A percentile compares a stretch with the other conserved stretches of the same genome.
Evolutionary conservation across 2,888 invertebrate species (phyloP).

Genomic region (Callimorpha dominula): DNA sequence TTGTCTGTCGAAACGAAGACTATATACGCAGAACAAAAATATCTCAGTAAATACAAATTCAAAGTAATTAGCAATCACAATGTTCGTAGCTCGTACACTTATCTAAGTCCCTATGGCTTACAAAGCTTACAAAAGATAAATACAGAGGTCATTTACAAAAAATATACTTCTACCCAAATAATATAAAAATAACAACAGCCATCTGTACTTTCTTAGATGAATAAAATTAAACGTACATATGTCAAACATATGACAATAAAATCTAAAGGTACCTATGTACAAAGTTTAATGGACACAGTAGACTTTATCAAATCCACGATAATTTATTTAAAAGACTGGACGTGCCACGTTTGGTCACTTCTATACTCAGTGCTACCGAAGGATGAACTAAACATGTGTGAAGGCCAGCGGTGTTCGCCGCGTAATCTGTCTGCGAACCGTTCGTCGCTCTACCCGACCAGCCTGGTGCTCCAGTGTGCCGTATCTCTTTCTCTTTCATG

Average conservation of each 20-base stretch:
- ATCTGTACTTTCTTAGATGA: slow-evolving; percentile 87
- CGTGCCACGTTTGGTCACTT: slow-evolving; percentile 80
- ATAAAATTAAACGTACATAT: slow-evolving; percentile 86
- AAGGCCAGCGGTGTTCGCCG: slow-evolving; percentile 59
- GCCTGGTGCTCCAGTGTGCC: slow-evolving; percentile 56
- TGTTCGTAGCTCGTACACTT: slow-evolving; percentile 84
- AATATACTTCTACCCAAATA: slow-evolving; percentile 87
- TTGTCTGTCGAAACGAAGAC: slow-evolving; percentile 81
- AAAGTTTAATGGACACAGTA: slow-evolving; percentile 74
- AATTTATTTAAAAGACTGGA: slow-evolving; percentile 71
- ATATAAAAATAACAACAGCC: slow-evolving; percentile 87
- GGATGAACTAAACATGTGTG: slow-evolving; percentile 60
- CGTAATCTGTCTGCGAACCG: slow-evolving; percentile 42
- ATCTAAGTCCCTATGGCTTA: slow-evolving; percentile 85
- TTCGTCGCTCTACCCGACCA: slow-evolving; percentile 32
- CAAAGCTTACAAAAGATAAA: slow-evolving; percentile 85
- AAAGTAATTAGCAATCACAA: slow-evolving; percentile 83
- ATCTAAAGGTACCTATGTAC: slow-evolving; percentile 85
- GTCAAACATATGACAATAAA: slow-evolving; percentile 86
- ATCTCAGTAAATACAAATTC: slow-evolving; percentile 79
- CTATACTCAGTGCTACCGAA: slow-evolving; percentile 68
- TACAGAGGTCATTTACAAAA: slow-evolving; percentile 87
- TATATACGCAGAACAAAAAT: slow-evolving; percentile 78
- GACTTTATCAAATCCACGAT: slow-evolving; percentile 67
- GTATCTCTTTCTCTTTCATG: slow-evolving; percentile 60